phyloP scores from a whole-genome alignment of 1,140 invertebrate species.

The Calycopis cecrops region DNA sequence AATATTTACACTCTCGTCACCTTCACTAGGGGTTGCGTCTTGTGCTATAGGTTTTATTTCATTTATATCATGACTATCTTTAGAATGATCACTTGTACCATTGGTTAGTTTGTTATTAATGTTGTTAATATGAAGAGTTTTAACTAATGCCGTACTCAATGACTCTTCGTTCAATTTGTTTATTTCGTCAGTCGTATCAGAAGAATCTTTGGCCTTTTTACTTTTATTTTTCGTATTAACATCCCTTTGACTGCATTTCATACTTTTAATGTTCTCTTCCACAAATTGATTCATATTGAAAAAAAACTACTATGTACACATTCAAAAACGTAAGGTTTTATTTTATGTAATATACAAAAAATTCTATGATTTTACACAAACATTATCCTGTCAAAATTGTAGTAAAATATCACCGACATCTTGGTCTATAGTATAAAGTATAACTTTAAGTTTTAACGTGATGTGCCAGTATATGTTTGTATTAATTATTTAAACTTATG shows the following conservation, averaged over 20 bases:
- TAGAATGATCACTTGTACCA: conserved; percentile 62
- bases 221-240: conserved; percentile 64
- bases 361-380: conserved; percentile 50
- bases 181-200: conserved; percentile 51
- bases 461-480: conserved; percentile 25
- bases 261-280: conserved; percentile 56
- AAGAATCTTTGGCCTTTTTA: conserved; percentile 70
- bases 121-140: conserved; percentile 63
- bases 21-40: conserved; percentile 38
- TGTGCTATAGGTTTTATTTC: conserved; percentile 36
- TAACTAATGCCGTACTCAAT: conserved; percentile 56
- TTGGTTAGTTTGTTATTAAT: conserved; percentile 65
- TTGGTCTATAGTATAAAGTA: conserved; percentile 55
- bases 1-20: conserved; percentile 58
- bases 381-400: conserved; percentile 69
- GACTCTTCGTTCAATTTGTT: conserved; percentile 53
- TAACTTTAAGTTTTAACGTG: conserved; percentile 29
- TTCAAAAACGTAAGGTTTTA: conserved; percentile 34
- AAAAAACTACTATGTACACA: conserved; percentile 63
- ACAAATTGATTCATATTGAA: conserved; percentile 61
- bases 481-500: conserved; percentile 18
- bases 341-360: conserved; percentile 37
- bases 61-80: conserved; percentile 33
- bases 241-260: conserved; percentile 56
- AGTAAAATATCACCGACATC: conserved; percentile 70